phyloP scores from a whole-genome alignment of 2,888 invertebrate species.

The Heteropelma amictum region DNA sequence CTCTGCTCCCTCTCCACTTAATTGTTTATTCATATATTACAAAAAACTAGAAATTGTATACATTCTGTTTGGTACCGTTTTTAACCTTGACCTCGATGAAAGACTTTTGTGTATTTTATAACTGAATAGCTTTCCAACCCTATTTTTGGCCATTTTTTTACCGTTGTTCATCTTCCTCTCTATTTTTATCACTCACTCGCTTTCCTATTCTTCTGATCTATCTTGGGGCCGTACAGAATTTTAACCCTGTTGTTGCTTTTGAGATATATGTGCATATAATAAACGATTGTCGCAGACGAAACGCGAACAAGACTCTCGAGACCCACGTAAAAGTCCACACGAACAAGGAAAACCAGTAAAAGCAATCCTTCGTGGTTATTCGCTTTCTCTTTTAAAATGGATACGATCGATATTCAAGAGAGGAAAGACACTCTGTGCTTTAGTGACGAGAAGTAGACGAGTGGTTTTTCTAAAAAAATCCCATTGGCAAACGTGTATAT shows the following conservation, averaged over 20 bases:
- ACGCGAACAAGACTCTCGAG: constrained; percentile 6
- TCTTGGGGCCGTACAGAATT: constrained; percentile 8
- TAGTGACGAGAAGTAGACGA: constrained; percentile 65
- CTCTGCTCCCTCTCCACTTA: not conserved
- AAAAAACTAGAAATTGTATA: too few species aligned
- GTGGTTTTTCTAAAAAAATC: constrained; percentile 26
- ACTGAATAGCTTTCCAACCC: not conserved
- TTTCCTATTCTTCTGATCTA: too few species aligned
- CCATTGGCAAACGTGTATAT: too few species aligned
- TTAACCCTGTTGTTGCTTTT: not conserved
- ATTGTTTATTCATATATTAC: too few species aligned
- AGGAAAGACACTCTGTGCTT: constrained; percentile 31
- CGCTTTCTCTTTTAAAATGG: not conserved
- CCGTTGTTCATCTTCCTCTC: too few species aligned
- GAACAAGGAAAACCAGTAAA: too few species aligned
- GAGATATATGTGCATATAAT: too few species aligned
- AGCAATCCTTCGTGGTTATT: constrained; percentile 4
- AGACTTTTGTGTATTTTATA: not conserved
- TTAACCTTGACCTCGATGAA: constrained; percentile 9
- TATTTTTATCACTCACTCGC: too few species aligned
- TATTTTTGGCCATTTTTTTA: not conserved
- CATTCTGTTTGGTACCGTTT: not conserved
- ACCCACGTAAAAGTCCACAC: too few species aligned
- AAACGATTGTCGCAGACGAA: too few species aligned
- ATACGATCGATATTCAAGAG: constrained; percentile 63